Evolutionary conservation across 1,140 invertebrate genomes (phyloP), one percentile per base, ranked within the genome.

Genomic region (Sycophaga agraensis): DNA sequence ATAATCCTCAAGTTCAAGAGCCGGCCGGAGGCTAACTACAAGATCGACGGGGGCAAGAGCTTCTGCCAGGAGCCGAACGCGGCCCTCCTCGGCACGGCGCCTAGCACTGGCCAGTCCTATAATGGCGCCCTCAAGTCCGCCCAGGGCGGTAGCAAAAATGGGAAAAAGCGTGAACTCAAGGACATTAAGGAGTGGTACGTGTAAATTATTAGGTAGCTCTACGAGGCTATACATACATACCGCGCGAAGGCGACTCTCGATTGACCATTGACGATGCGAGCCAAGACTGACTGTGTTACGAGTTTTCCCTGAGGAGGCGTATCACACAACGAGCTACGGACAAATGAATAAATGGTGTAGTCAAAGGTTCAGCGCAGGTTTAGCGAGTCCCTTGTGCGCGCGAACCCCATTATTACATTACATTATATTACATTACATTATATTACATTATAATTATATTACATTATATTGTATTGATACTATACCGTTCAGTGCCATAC

Each of bases 101-200:
- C 69, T 4, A 77, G 81, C 16, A 73, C 80, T 53, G 79, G 83
- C 37, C 81, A 84, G 60, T 77, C 81, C 60, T 82, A 77, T 62
- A 75, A 78, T 58, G 73, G 76, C 12, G 64, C 76, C 37, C 56
- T 77, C 31, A 81, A 79, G 61, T 76, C 75, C 51, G 74, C 73
- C 28, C 72, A 76, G 55, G 77, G 75, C 48, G 66, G 60, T 19
- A 72, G 74, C 54, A 79, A 82, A 73, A 84, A 86, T 70, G 82
- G 85, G 64, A 89, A 90, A 77, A 90, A 91, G 76, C 82, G 90
- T 71, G 88, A 91, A 82, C 84, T 87, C 63, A 93, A 93, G 85
- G 91, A 94, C 76, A 89, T 95, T 66, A 95, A 94, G 85, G 93
- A 95, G 81, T 95, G 93, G 93, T 95, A 94, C 77, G 93, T 95